These are phyloP conservation scores for Perca flavescens DNA, from an alignment of 2,113 vertebrate species.

Conservation along the genomic window DNA sequence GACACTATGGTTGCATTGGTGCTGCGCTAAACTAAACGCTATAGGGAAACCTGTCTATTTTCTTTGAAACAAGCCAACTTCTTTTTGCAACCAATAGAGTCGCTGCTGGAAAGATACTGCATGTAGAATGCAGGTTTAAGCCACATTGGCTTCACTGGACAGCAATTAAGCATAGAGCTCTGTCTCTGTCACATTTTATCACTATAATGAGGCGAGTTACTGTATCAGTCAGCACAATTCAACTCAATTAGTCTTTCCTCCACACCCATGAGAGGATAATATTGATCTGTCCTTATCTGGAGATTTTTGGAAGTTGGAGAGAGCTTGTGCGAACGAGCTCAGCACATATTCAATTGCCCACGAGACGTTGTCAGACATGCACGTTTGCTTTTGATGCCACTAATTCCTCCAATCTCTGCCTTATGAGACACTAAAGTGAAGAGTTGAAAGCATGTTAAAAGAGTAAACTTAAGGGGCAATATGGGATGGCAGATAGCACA, in stretches of 20 bases:
- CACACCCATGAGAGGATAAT: constrained; percentile 3
- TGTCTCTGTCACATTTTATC: constrained; percentile 21
- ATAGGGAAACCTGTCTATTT: too few species aligned
- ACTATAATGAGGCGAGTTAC: constrained; percentile 37
- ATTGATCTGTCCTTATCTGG: constrained; percentile 49
- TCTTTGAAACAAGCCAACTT: too few species aligned
- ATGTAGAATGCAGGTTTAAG: too few species aligned
- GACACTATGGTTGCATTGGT: too few species aligned
- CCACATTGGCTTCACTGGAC: background rate
- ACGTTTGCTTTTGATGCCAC: background rate
- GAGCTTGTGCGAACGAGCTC: constrained; percentile 3
- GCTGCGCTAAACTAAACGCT: too few species aligned
- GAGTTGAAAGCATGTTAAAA: background rate
- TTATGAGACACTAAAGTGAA: background rate
- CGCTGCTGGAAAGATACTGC: too few species aligned
- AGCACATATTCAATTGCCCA: constrained; percentile 42
- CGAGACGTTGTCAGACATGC: background rate
- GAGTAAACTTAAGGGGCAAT: background rate
- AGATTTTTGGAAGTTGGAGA: constrained; percentile 22
- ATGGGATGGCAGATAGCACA: background rate
- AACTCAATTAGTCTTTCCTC: constrained; percentile 39
- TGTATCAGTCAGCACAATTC: constrained; percentile 59
- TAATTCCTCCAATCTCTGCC: background rate
- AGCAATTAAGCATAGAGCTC: constrained; percentile 19
- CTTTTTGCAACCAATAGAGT: too few species aligned